These are phyloP conservation scores for Fringilla coelebs DNA, from an alignment of 2,797 vertebrate species.

Conservation along the genomic window DNA sequence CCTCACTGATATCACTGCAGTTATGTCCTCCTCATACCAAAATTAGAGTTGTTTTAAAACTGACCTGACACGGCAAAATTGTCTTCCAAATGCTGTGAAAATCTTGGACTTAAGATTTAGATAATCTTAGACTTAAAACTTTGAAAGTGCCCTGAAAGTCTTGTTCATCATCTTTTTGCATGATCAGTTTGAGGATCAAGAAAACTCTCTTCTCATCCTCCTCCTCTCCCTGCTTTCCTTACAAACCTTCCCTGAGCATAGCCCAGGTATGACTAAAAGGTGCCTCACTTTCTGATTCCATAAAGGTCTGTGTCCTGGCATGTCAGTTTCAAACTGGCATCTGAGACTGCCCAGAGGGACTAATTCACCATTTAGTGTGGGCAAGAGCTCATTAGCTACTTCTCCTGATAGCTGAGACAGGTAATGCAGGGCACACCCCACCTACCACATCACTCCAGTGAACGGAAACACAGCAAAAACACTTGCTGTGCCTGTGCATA, in stretches of 20 bases:
- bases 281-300: neutral
- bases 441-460: neutral
- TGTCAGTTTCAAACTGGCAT: neutral
- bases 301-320: neutral
- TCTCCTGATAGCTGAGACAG: neutral
- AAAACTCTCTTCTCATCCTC: neutral
- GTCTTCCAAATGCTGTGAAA: neutral
- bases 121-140: neutral
- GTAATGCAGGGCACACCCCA: neutral
- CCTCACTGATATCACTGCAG: neutral
- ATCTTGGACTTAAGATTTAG: neutral
- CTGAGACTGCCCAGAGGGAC: neutral
- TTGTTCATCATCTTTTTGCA: neutral
- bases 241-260: neutral
- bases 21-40: neutral
- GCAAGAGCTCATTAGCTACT: neutral
- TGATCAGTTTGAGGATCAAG: neutral
- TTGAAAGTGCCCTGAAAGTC: neutral
- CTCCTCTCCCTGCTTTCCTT: neutral
- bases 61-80: neutral
- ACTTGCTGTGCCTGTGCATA: neutral
- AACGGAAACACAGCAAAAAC: accelerated
- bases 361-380: no score
- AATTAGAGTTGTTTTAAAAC: neutral
- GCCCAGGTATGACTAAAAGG: neutral